These are phyloP conservation scores for Cydia pomonella DNA, from an alignment of 1,140 invertebrate genomes.

Conservation along the genomic window DNA sequence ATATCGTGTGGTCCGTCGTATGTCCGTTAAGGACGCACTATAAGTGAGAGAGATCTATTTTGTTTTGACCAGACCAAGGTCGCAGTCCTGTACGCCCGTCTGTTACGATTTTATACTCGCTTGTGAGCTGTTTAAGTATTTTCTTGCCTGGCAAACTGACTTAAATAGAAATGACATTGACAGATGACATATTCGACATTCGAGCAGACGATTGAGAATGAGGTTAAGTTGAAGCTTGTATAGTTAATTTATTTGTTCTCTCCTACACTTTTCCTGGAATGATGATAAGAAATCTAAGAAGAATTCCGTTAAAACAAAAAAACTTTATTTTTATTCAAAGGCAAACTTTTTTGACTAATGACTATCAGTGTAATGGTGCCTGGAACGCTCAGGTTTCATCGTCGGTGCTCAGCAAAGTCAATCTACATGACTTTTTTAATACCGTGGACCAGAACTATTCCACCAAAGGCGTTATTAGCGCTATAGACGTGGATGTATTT, in stretches of 20 bases:
- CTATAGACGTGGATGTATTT: conserved; percentile 89
- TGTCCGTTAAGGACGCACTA: no score
- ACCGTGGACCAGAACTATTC: conserved; percentile 83
- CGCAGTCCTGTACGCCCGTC: no score
- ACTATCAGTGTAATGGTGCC: conserved; percentile 84
- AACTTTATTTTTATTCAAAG: conserved; percentile 39
- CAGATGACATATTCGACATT: background rate
- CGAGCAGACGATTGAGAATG: background rate
- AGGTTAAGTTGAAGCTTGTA: background rate
- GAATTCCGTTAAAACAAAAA: conserved; percentile 33
- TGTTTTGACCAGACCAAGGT: no score
- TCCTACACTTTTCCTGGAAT: no score
- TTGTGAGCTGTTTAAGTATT: background rate
- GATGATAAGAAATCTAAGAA: conserved; percentile 41
- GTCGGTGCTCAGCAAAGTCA: conserved; percentile 83
- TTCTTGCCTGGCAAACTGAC: background rate
- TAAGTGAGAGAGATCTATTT: no score
- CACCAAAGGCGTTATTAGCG: conserved; percentile 81
- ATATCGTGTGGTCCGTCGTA: no score
- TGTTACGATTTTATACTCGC: no score
- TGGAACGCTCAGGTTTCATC: conserved; percentile 84
- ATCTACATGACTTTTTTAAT: conserved; percentile 83
- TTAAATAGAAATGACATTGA: background rate
- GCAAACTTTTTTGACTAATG: conserved; percentile 81
- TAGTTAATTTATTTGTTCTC: no score